A percentile compares a stretch with the other conserved stretches of the same genome.
Evolutionary conservation across 2,888 invertebrate species (phyloP).

Genomic region (Galerucella nymphaeae): DNA sequence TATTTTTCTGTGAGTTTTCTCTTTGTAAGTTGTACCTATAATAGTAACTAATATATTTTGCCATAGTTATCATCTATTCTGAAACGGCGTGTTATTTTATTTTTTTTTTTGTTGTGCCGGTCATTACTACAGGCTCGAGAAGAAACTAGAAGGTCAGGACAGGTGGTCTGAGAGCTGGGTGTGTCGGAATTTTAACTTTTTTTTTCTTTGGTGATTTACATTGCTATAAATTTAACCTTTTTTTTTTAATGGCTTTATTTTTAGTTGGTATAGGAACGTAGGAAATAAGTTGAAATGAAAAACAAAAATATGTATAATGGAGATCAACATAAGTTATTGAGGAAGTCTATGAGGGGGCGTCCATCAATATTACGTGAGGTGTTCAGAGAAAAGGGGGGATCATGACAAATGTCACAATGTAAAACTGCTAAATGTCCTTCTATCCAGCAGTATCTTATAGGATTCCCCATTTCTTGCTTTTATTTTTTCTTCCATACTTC

Average conservation of each 20-base stretch:
- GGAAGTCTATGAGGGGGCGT: too few species aligned
- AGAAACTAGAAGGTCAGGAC: slow-evolving; percentile 56
- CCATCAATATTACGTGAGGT: too few species aligned
- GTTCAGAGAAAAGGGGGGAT: too few species aligned
- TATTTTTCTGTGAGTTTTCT: too few species aligned
- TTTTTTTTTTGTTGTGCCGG: slow-evolving; percentile 39
- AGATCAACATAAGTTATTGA: too few species aligned
- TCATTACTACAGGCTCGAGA: slow-evolving; percentile 55
- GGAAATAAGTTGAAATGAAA: background rate
- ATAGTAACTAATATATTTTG: slow-evolving; percentile 4
- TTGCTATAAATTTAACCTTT: slow-evolving; percentile 9
- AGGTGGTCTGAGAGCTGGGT: slow-evolving; percentile 58
- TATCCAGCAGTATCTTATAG: too few species aligned
- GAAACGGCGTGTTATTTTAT: slow-evolving; percentile 7
- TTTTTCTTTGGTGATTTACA: slow-evolving; percentile 19
- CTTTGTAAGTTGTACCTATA: too few species aligned
- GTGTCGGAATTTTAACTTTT: slow-evolving; percentile 43
- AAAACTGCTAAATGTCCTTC: too few species aligned
- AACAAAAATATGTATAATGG: background rate
- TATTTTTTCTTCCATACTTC: too few species aligned
- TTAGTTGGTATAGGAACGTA: background rate
- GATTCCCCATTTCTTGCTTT: too few species aligned
- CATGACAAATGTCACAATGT: too few species aligned
- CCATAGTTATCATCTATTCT: slow-evolving; percentile 1
- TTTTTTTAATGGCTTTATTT: slow-evolving; percentile 8